Evolutionary conservation across 2,113 vertebrate species (phyloP).

Genomic region (Litocranius walleri): DNA sequence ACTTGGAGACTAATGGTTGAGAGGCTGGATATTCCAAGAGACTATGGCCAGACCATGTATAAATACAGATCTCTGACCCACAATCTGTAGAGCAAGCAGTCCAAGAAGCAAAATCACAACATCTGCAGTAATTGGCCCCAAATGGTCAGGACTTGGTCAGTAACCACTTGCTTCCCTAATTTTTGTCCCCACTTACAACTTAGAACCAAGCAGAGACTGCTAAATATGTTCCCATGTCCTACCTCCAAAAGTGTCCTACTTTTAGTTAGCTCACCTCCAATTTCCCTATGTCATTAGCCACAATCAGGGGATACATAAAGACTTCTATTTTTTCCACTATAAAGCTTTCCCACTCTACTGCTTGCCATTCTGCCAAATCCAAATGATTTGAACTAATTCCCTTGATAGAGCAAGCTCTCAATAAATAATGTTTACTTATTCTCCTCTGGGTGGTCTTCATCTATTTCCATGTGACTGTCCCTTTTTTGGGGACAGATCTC

Average conservation of each 20-base stretch:
- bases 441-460: not conserved
- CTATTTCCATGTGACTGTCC: conserved; percentile 9
- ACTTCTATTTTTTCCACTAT: not conserved
- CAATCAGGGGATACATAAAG: not conserved
- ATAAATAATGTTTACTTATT: not conserved
- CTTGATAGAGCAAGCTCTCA: not conserved
- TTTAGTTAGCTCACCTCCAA: not conserved
- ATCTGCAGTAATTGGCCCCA: not conserved
- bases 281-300: not conserved
- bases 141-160: not conserved
- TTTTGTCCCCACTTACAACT: not conserved
- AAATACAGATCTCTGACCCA: not conserved
- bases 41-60: not conserved
- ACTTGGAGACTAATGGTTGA: not conserved
- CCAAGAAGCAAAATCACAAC: not conserved
- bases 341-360: not conserved
- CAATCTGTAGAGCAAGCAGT: not conserved
- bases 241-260: not conserved
- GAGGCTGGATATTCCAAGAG: not conserved
- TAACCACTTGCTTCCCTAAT: not conserved
- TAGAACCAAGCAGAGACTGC: not conserved
- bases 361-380: not conserved
- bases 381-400: not conserved
- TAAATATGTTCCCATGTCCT: not conserved
- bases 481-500: not conserved